phyloP scores from a whole-genome alignment of 2,888 invertebrate genomes.

The Mythimna lalbum region DNA sequence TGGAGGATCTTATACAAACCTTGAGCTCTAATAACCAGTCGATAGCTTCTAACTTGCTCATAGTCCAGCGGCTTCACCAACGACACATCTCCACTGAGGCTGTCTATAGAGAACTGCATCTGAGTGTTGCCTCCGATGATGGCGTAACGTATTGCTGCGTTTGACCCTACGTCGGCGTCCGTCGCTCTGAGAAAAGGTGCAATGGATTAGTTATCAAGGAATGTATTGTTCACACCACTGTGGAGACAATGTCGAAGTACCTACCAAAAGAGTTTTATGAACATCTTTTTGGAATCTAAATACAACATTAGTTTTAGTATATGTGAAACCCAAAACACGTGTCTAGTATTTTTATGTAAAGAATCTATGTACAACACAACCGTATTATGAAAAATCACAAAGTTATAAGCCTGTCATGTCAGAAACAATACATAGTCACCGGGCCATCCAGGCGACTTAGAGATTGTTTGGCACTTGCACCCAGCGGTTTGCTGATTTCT shows the following conservation, averaged over 20 bases:
- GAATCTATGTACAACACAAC: too few relatives aligned
- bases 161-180: conserved; percentile 97
- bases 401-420: too few relatives aligned
- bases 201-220: conserved; percentile 35
- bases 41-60: conserved; percentile 95
- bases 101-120: conserved; percentile 98
- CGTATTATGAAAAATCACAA: too few relatives aligned
- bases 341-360: too few relatives aligned
- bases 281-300: background rate
- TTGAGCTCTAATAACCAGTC: conserved; percentile 97
- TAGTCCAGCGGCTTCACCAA: conserved; percentile 97
- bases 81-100: conserved; percentile 97
- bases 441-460: too few relatives aligned
- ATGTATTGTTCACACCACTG: background rate
- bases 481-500: too few relatives aligned
- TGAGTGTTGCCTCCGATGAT: conserved; percentile 99
- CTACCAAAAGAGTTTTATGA: background rate
- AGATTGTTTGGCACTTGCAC: too few relatives aligned
- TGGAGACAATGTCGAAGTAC: background rate
- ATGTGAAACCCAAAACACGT: too few relatives aligned
- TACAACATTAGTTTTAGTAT: background rate
- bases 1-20: conserved; percentile 74
- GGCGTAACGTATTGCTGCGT: conserved; percentile 98
- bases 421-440: too few relatives aligned
- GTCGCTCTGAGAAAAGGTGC: conserved; percentile 92